These are phyloP conservation scores for Acropora yongei DNA, from an alignment of 64 coral and sea anemone genomes.

Conservation along the genomic window DNA sequence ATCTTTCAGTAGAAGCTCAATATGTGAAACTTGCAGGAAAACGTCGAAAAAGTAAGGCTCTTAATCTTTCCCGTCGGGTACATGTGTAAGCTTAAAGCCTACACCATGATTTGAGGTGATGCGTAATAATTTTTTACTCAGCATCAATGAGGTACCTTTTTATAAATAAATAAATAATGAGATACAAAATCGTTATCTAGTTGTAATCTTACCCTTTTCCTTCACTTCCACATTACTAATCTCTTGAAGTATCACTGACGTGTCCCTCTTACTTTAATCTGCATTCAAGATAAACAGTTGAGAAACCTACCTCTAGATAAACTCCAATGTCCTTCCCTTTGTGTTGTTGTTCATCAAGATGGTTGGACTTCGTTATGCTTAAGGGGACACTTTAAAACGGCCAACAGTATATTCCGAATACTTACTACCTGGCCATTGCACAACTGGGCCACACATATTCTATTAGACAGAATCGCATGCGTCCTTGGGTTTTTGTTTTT, in stretches of 20 bases:
- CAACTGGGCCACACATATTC: too few relatives aligned
- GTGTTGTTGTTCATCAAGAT: conserved; percentile 10
- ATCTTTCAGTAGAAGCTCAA: conserved; percentile 18
- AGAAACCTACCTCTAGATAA: neutral
- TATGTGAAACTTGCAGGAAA: neutral
- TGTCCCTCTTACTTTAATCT: neutral
- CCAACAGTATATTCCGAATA: conserved; percentile 4
- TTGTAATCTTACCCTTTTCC: conserved; percentile 10
- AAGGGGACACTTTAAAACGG: conserved; percentile 20
- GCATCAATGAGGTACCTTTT: neutral
- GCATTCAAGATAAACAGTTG: neutral
- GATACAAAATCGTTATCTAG: conserved; percentile 13
- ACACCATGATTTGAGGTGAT: conserved; percentile 2
- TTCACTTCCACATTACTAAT: conserved; percentile 18
- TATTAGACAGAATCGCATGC: too few relatives aligned
- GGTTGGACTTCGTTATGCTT: neutral
- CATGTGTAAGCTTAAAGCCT: conserved; percentile 15
- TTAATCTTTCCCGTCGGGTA: neutral
- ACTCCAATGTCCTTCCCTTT: neutral
- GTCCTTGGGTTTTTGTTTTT: too few relatives aligned
- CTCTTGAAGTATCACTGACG: neutral
- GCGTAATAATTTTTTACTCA: neutral
- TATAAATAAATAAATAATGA: neutral
- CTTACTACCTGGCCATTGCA: too few relatives aligned
- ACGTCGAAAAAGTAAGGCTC: conserved; percentile 16